Conservation (phyloP, 2,888 invertebrate genomes). For the Gymnosoma rotundatum region DNA sequence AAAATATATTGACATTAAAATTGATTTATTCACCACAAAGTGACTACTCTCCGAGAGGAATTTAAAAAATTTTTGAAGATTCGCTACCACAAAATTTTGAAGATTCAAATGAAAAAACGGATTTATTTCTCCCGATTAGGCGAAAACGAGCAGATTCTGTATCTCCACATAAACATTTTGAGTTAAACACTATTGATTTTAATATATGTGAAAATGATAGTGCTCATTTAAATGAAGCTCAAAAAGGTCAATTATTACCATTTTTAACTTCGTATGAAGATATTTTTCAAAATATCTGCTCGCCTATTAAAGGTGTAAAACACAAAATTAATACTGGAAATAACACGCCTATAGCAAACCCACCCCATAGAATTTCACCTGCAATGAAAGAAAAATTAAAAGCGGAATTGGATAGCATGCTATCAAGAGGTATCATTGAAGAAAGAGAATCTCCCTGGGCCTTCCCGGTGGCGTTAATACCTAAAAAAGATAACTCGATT, state of each 20-base stretch:
- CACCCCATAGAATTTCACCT: conserved; percentile 76
- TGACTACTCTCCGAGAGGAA: conserved; percentile 32
- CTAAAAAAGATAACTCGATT: conserved; percentile 74
- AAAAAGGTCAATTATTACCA: not conserved
- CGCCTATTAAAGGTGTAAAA: conserved; percentile 23
- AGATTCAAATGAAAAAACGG: not conserved
- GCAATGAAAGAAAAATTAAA: too few relatives aligned
- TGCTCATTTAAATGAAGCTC: not conserved
- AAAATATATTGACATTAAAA: not conserved
- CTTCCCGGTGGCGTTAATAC: conserved; percentile 72
- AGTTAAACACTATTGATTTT: not conserved
- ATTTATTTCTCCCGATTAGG: conserved; percentile 23
- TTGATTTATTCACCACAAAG: not conserved
- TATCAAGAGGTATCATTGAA: conserved; percentile 68
- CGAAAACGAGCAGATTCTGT: not conserved
- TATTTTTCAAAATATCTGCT: not conserved
- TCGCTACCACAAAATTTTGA: conserved; percentile 21
- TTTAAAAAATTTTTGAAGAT: conserved; percentile 36
- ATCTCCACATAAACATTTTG: not conserved
- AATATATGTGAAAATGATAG: not conserved
- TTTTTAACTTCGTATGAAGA: not conserved
- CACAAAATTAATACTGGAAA: conserved; percentile 14
- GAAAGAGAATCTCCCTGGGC: conserved; percentile 68
- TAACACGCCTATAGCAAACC: conserved; percentile 74
- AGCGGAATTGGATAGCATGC: too few relatives aligned